Percentiles rank a stretch among this genome's conserved stretches.
phyloP scores from a whole-genome alignment of 2,797 vertebrate species.

The Premnoplex brunnescens region DNA sequence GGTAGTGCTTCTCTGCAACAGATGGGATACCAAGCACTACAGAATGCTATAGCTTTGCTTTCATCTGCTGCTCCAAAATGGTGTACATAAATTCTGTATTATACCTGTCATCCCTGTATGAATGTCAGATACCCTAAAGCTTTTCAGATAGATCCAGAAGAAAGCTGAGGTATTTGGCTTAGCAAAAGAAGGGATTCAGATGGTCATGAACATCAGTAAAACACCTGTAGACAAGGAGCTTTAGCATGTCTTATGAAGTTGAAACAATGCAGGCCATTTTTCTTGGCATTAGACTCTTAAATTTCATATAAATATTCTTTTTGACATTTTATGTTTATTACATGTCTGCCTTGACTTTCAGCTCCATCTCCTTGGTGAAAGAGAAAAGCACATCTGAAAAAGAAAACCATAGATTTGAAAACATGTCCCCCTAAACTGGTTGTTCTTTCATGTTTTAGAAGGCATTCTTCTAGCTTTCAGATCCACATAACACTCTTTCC shows the following conservation, averaged over 20 bases:
- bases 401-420: not conserved
- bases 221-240: constrained; percentile 6
- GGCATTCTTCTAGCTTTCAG: not conserved
- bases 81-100: not conserved
- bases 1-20: not conserved
- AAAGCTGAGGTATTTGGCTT: not conserved
- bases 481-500: not conserved
- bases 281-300: not conserved
- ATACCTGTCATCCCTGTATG: not conserved
- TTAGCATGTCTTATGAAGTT: not conserved
- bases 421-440: not conserved
- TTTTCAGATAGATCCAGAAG: not conserved
- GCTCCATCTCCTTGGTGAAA: not conserved
- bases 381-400: not conserved
- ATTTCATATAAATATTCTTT: not conserved
- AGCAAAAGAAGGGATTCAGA: not conserved
- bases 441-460: not conserved
- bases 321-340: constrained; percentile 14
- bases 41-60: not conserved
- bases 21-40: not conserved
- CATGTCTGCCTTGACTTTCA: not conserved
- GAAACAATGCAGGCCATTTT: not conserved
- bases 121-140: not conserved
- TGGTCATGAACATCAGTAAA: constrained; percentile 3
- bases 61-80: not conserved